Base-by-base conservation (phyloP, 2,797 vertebrate species). In the Avahi laniger region DNA sequence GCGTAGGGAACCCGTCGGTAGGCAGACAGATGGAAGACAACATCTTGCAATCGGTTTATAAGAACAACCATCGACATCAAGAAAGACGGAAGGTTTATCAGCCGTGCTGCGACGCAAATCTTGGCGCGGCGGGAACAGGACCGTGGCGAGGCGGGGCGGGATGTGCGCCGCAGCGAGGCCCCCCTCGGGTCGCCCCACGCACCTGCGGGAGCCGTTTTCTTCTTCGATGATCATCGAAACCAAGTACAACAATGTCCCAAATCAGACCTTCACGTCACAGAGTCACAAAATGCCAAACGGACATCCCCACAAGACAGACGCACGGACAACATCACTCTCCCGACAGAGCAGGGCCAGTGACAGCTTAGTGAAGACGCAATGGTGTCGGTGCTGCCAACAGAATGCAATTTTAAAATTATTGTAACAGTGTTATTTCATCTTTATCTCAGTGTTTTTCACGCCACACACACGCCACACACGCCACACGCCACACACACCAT, bases 291-390 rank as follows among this genome's bases (percentile, higher is more conserved):
- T 5, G 20, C 35, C n/a, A 11, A 28, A 48, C 70, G 52, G 24
- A 30, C 67, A 28, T 8, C 70, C 46, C 70, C 70, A 41, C 18
- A 4, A 57, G 0, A 35, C 59, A 38, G 9, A 11, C 6, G 14
- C 41, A 5, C 57, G 4, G 59, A 15, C 4, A 4, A 2, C 14
- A 7, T 2, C 0, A 9, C 28, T 2, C n/a, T 6, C 46, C 1
- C 57, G 2, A 33, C 10, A 65, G 33, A 59, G 46, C 14, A 41
- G 3, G 15, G 5, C 59, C 22, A 35, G n/a, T 6, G 41, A 13
- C 6, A 13, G 41, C 50, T 50, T 18, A 33, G 79, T 17, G 46
- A 13, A 63, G 43, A 46, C 35, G 43, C 63, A 46, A 52, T 4
- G 35, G 33, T 20, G 3, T 43, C 4, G 12, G 18, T 22, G 4